These are phyloP conservation scores for Coenonympha arcania DNA, from an alignment of 2,888 invertebrate species.

Conservation along the genomic window DNA sequence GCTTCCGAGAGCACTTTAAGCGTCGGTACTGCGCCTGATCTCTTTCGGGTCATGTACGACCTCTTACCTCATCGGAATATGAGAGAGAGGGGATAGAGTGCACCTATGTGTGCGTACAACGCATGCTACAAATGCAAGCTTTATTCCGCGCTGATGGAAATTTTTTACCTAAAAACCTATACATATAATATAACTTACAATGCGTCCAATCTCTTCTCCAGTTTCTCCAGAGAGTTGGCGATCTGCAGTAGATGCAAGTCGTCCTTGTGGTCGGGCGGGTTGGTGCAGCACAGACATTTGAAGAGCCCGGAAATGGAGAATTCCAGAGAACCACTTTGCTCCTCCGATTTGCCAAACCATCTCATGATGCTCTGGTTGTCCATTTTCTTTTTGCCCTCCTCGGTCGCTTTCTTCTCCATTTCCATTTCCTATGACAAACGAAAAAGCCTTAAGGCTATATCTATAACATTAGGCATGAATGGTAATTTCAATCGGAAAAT, in stretches of 20 bases:
- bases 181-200: conserved; percentile 47
- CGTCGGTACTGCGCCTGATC: too few species aligned
- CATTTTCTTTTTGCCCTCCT: conserved; percentile 85
- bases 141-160: too few species aligned
- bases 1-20: too few species aligned
- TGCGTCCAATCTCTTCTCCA: conserved; percentile 82
- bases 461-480: too few species aligned
- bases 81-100: not conserved
- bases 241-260: conserved; percentile 87
- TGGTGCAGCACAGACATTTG: conserved; percentile 90
- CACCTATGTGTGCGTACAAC: too few species aligned
- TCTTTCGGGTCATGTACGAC: too few species aligned
- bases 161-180: too few species aligned
- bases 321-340: conserved; percentile 88
- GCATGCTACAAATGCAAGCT: too few species aligned
- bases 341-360: conserved; percentile 80
- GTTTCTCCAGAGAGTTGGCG: conserved; percentile 82
- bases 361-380: conserved; percentile 85
- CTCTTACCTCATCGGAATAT: too few species aligned
- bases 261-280: conserved; percentile 88
- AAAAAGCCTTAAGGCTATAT: too few species aligned
- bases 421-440: conserved; percentile 93
- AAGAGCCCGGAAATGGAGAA: conserved; percentile 88
- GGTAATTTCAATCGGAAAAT: too few species aligned
- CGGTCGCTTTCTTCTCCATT: conserved; percentile 85